Evolutionary conservation across 2,888 invertebrate genomes (phyloP), one percentile per base, ranked within the genome.

Genomic region (Trisateles emortualis): DNA sequence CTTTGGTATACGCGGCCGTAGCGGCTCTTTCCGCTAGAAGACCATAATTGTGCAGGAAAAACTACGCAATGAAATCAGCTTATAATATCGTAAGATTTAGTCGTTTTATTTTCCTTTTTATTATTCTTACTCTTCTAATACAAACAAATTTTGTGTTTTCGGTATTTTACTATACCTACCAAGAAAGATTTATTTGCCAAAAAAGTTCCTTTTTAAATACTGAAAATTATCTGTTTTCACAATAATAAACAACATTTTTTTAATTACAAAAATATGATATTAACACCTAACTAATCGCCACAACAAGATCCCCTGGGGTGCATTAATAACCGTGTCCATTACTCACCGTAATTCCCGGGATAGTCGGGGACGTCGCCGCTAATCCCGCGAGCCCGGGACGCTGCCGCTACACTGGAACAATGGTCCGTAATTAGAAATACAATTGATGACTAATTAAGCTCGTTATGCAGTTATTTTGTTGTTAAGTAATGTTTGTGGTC

Each of bases 311-410:
- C 64, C 65, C 57, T 52, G 61, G 33, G 72, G 29, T 51, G 42
- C 71, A 70, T 70, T 71, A 63, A 66, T 72, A 72, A 71, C 69
- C 51, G 47, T 53, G 53, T 73, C 63, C 65, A 71, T 74, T 74
- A 78, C 82, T 82, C 76, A 83, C 82, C 80, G 62, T 80, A 76
- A 78, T 76, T 71, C 75, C 67, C 61, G 61, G 69, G 67, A 66
- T 74, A 69, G 65, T 72, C 62, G 58, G 69, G 65, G 45, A 64
- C 65, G 70, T 70, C 74, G 32, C 67, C 68, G 62, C 69, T 79
- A 74, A 78, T 75, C 78, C 75, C 71, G 60, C 58, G 68, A 68
- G 67, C 64, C 53, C 59, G 64, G 71, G 63, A 65, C 56, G 64
- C 64, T 53, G 64, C 61, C 59, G 70, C 63, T 52, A 61, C 73